Evolutionary conservation across 2,797 vertebrate species (phyloP), one percentile per base, ranked within the genome.

Genomic region (Xyrichtys novacula): DNA sequence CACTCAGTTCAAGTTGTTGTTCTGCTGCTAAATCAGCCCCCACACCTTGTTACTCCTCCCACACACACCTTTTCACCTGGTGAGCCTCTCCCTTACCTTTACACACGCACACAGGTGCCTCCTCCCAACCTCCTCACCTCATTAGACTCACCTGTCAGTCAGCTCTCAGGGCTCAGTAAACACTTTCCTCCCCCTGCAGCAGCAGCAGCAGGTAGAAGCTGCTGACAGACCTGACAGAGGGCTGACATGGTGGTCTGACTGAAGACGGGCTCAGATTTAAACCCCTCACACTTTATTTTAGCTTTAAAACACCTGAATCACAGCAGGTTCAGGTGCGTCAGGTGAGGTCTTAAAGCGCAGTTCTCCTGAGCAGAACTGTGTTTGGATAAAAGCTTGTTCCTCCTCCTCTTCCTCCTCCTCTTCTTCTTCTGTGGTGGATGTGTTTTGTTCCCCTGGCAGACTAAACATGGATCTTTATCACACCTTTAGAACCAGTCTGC

Each of bases 111-210:
- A 38, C 60, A 44, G n/a, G n/a, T n/a, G n/a, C n/a, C n/a, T n/a
- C n/a, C n/a, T 32, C 39, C 38, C 39, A 22, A 54, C 58, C 23
- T 66, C 58, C n/a, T 50, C 42, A 47, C 19, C 61, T 89, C 88
- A 88, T 91, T 88, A 89, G 70, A 76, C 81, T 82, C 86, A 82
- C 68, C 81, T 85, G 86, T 88, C 87, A 82, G 73, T 85, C 87
- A 85, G 56, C 85, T 84, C 76, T 89, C 88, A 79, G 44, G 76
- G 75, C 81, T 85, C 74, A 68, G 83, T 83, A 88, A 90, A 89
- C 76, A 86, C 42, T 76, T 50, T 78, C 71, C 62, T 68, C 65
- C 78, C 71, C 85, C 79, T 85, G 70, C 43, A n/a, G n/a, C n/a
- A 57, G 80, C 79, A 84, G 53, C 16, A 0, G 34, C n/a, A n/a